Evolutionary conservation across 1,140 invertebrate species (phyloP).

Genomic region (Drosophila parvula): DNA sequence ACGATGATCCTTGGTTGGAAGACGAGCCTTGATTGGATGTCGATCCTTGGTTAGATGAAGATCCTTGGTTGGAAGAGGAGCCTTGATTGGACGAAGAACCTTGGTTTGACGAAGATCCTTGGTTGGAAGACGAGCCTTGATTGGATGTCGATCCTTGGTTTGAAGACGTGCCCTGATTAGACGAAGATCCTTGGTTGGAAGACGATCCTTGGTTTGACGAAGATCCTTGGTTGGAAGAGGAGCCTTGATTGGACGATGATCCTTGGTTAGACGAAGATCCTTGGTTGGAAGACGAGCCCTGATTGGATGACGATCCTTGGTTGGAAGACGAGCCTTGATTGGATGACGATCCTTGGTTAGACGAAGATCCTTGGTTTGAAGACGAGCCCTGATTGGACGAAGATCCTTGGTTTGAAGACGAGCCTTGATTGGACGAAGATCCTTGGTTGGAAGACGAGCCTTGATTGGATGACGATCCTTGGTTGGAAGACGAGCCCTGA

Average conservation of each 20-base stretch:
- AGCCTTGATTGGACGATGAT: constrained; percentile 43
- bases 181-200: constrained; percentile 13
- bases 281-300: constrained; percentile 45
- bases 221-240: constrained; percentile 38
- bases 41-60: constrained; percentile 23
- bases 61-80: constrained; percentile 16
- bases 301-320: constrained; percentile 19
- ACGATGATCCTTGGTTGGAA: constrained; percentile 19
- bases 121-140: constrained; percentile 12
- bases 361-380: neutral
- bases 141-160: constrained; percentile 41
- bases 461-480: constrained; percentile 41
- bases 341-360: constrained; percentile 29
- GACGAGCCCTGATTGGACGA: constrained; percentile 46
- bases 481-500: constrained; percentile 30
- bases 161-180: constrained; percentile 33
- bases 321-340: constrained; percentile 32
- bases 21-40: constrained; percentile 25
- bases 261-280: constrained; percentile 36
- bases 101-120: constrained; percentile 16
- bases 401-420: neutral
- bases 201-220: constrained; percentile 17
- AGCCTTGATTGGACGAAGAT: constrained; percentile 23
- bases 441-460: constrained; percentile 23
- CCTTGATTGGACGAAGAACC: constrained; percentile 36